phyloP scores from a whole-genome alignment of 2,888 invertebrate species.

The Cotesia congregata region DNA sequence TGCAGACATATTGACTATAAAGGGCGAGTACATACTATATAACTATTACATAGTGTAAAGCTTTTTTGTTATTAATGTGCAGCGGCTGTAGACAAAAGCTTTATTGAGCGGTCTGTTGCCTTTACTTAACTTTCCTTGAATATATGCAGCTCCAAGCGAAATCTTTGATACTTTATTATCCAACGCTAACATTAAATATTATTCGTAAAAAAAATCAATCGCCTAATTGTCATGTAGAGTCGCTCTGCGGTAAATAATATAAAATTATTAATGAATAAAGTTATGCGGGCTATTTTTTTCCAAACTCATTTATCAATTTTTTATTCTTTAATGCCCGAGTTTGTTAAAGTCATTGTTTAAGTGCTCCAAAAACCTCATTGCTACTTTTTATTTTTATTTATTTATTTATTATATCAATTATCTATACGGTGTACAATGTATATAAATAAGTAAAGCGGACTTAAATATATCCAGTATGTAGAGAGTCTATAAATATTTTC shows the following conservation, averaged over 20 bases:
- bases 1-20: not conserved
- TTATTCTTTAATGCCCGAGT: no score
- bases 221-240: no score
- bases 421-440: no score
- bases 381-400: not conserved
- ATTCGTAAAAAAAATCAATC: no score
- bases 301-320: no score
- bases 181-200: no score
- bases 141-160: no score
- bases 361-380: not conserved
- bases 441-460: not conserved
- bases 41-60: not conserved
- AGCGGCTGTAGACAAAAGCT: not conserved
- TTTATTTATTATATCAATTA: not conserved
- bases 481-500: slow-evolving; percentile 2
- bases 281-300: no score
- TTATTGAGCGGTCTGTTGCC: not conserved
- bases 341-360: not conserved
- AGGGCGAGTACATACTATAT: not conserved
- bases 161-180: no score
- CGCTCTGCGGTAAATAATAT: no score
- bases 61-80: not conserved
- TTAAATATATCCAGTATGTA: not conserved
- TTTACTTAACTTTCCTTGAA: not conserved
- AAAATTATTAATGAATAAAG: no score